Percentiles rank a stretch among this genome's conserved stretches.
Conservation (phyloP, 1,140 invertebrate species). For the Drosophila ohnishii region DNA sequence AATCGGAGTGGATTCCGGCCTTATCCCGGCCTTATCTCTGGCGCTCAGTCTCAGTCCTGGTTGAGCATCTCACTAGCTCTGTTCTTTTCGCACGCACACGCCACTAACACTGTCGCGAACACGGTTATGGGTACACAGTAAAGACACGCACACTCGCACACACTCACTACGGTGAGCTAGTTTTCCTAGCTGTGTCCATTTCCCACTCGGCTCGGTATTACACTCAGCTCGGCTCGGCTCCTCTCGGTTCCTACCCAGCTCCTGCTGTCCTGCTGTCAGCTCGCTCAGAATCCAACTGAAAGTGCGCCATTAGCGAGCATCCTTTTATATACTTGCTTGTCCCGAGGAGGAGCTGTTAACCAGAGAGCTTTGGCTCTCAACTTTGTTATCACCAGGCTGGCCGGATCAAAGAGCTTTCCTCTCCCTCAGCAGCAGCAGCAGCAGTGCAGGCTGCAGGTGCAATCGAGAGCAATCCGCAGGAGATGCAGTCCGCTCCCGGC, state of each 20-base stretch:
- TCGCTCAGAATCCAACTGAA: conserved; percentile 81
- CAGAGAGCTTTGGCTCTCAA: conserved; percentile 52
- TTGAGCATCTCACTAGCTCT: conserved; percentile 33
- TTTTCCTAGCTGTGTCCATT: conserved; percentile 60
- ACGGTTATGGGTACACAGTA: conserved; percentile 23
- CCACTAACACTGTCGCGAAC: conserved; percentile 16
- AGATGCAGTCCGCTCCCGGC: conserved; percentile 37
- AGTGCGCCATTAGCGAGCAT: conserved; percentile 67
- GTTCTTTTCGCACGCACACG: conserved; percentile 20
- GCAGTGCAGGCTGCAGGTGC: conserved; percentile 16
- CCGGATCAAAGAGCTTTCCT: conserved; percentile 73
- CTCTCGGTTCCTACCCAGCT: conserved; percentile 27
- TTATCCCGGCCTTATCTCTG: conserved; percentile 5
- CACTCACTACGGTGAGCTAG: conserved; percentile 61
- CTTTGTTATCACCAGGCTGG: conserved; percentile 59
- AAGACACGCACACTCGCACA: conserved; percentile 13
- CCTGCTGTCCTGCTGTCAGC: conserved; percentile 53
- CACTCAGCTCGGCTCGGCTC: conserved; percentile 29
- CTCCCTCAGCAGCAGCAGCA: conserved; percentile 36
- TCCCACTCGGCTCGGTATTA: conserved; percentile 7
- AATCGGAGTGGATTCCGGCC: conserved; percentile 39
- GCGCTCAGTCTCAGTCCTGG: conserved; percentile 7
- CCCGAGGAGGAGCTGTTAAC: conserved; percentile 29
- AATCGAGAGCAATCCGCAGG: conserved; percentile 17
- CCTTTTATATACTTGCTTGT: conserved; percentile 67